phyloP scores from a whole-genome alignment of 2,113 vertebrate genomes.

The Tor tambroides region DNA sequence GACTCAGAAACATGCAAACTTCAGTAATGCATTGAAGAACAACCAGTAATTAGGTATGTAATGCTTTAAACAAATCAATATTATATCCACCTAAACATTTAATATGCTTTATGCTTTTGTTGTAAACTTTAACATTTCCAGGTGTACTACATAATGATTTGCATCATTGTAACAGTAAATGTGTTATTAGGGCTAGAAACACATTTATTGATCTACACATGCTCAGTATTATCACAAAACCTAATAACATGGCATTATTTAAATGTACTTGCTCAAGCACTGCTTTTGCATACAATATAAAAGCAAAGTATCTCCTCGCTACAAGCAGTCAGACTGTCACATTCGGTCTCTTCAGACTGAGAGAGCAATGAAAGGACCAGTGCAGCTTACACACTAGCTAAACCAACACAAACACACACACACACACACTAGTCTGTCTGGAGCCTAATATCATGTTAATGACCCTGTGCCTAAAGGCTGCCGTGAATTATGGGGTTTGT shows the following conservation, averaged over 20 bases:
- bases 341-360: slow-evolving; percentile 30
- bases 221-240: too few relatives aligned
- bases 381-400: slow-evolving; percentile 18
- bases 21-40: too few relatives aligned
- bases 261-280: too few relatives aligned
- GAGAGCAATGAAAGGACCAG: slow-evolving; percentile 20
- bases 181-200: neutral
- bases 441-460: slow-evolving; percentile 47
- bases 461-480: slow-evolving; percentile 33
- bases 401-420: slow-evolving; percentile 31
- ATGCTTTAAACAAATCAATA: neutral
- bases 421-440: slow-evolving; percentile 4
- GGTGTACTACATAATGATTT: neutral
- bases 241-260: too few relatives aligned
- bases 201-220: neutral
- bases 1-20: neutral
- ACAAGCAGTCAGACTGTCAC: slow-evolving; percentile 11
- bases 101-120: neutral
- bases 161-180: neutral
- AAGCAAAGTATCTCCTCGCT: neutral
- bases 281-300: neutral
- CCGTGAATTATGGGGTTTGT: slow-evolving; percentile 2
- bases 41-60: neutral
- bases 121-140: neutral
- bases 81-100: neutral